These are phyloP conservation scores for Irena cyanogastra DNA, from an alignment of 2,113 vertebrate species.

Conservation along the genomic window DNA sequence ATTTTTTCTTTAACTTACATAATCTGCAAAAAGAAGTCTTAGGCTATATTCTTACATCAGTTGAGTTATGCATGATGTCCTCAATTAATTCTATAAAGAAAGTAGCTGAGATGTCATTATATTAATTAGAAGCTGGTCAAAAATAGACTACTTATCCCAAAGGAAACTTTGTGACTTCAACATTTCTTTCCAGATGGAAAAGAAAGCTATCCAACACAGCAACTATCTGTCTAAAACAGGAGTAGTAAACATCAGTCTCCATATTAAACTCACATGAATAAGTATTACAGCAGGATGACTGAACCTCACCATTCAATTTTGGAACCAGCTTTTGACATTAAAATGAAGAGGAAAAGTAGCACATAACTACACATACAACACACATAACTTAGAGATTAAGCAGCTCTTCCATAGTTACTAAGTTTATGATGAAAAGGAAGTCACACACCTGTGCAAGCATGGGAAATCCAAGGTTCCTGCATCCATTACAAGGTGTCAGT, in stretches of 20 bases:
- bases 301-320: neutral
- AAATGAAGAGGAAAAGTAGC: neutral
- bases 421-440: neutral
- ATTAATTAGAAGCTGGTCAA: neutral
- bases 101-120: neutral
- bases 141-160: neutral
- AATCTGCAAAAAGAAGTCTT: neutral
- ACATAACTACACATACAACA: no score
- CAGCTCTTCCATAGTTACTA: neutral
- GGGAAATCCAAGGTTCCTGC: slow-evolving; percentile 89
- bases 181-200: neutral
- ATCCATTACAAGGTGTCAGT: slow-evolving; percentile 92
- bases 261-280: neutral
- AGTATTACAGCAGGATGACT: neutral
- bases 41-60: neutral
- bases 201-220: neutral
- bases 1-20: neutral
- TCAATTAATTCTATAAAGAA: neutral
- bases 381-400: no score
- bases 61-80: neutral
- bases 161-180: neutral
- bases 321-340: neutral
- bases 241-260: neutral
- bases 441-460: slow-evolving; percentile 83
- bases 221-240: neutral